Conservation (phyloP, 2,113 vertebrate species). For the Lagopus muta region DNA sequence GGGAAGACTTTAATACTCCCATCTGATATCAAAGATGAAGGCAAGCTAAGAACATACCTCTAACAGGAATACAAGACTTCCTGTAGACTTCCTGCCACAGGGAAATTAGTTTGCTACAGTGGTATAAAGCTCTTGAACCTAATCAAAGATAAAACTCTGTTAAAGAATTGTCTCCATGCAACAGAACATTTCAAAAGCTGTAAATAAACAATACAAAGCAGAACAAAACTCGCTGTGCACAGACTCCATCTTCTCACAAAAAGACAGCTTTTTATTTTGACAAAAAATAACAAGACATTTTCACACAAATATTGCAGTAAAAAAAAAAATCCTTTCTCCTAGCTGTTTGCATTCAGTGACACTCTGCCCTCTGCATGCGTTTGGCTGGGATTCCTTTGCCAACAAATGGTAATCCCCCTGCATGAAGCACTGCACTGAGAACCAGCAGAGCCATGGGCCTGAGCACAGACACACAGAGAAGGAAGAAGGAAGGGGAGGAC, state of each 20-base stretch:
- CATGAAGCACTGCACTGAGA: accelerated
- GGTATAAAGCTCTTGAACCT: not conserved
- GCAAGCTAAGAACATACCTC: not conserved
- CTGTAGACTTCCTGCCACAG: not conserved
- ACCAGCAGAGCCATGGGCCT: accelerated
- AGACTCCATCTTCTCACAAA: not conserved
- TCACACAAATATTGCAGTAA: accelerated
- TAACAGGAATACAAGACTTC: not conserved
- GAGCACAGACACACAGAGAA: not conserved
- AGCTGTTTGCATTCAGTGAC: not conserved
- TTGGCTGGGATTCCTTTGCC: not conserved
- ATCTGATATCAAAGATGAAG: not conserved
- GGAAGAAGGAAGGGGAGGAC: accelerated
- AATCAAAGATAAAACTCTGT: not conserved
- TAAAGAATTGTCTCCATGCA: not conserved
- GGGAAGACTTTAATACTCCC: not conserved
- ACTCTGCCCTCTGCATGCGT: not conserved
- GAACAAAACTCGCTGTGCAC: not conserved
- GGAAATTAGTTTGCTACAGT: not conserved
- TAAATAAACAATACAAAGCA: not conserved
- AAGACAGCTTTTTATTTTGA: slow-evolving; percentile 19
- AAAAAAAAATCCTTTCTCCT: not conserved
- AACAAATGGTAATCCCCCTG: not conserved
- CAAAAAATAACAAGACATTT: not conserved
- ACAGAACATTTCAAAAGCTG: not conserved